These are phyloP conservation scores for Drosophila ercepeae DNA, from an alignment of 1,140 invertebrate species.

Conservation along the genomic window DNA sequence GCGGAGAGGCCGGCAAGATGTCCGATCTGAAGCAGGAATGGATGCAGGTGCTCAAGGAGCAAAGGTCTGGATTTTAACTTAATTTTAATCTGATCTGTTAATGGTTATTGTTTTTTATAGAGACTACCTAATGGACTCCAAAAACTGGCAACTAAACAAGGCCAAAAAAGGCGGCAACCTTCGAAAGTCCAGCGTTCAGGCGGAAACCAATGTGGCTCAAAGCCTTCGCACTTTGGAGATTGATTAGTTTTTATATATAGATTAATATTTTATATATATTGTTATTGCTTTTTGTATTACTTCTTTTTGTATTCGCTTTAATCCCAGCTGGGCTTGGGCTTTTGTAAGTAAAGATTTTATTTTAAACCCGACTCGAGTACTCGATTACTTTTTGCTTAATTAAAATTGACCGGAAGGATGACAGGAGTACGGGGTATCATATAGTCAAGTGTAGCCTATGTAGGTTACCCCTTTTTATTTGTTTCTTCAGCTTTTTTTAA, in stretches of 20 bases:
- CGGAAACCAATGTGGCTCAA: constrained; percentile 16
- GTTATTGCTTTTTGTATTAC: not conserved
- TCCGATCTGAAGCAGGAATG: constrained; percentile 86
- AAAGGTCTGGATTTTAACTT: constrained; percentile 41
- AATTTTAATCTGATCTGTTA: not conserved
- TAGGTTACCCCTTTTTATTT: not conserved
- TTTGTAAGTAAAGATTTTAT: constrained; percentile 31
- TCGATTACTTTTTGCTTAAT: no score
- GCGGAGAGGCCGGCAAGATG: constrained; percentile 86
- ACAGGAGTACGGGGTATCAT: not conserved
- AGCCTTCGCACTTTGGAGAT: constrained; percentile 69
- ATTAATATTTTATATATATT: not conserved
- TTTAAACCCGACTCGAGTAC: not conserved
- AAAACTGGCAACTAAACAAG: constrained; percentile 69
- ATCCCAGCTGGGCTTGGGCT: constrained; percentile 49
- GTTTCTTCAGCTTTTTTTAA: not conserved
- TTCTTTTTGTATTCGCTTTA: not conserved
- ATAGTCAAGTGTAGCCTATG: not conserved
- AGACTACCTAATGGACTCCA: constrained; percentile 64
- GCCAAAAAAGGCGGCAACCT: constrained; percentile 44
- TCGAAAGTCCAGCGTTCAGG: not conserved
- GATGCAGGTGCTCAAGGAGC: constrained; percentile 83
- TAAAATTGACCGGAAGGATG: no score
- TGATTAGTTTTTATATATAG: constrained; percentile 59
- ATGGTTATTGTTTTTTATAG: constrained; percentile 2